Evolutionary conservation across 2,113 vertebrate species (phyloP).

Genomic region (Neotoma lepida): DNA sequence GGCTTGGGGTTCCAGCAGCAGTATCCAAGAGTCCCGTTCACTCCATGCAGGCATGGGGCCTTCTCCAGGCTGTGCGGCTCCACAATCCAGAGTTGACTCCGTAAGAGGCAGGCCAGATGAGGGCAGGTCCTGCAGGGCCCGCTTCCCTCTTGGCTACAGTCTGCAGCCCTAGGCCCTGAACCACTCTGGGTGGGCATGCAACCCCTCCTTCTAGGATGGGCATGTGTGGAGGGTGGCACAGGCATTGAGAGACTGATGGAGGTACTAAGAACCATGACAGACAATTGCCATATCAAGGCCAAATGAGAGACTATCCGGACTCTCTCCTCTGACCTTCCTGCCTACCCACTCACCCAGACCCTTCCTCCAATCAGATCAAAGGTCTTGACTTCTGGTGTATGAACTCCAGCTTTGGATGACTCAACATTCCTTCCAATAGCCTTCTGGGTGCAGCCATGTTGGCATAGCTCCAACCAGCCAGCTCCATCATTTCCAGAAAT

Average conservation of each 20-base stretch:
- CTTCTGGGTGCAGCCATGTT: neutral
- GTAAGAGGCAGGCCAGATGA: accelerated
- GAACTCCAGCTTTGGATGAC: neutral
- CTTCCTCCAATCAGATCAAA: neutral
- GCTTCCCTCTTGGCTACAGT: neutral
- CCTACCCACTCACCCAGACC: neutral
- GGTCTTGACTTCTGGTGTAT: too few relatives aligned
- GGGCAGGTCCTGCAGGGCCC: too few relatives aligned
- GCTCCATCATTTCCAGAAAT: accelerated
- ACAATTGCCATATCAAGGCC: neutral
- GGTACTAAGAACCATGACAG: neutral
- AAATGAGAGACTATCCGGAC: accelerated
- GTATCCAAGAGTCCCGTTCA: neutral
- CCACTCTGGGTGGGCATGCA: accelerated
- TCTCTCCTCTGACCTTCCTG: neutral
- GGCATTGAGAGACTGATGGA: neutral
- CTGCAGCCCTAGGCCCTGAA: neutral
- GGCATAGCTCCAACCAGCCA: accelerated
- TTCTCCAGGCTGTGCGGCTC: neutral
- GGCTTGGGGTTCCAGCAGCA: neutral
- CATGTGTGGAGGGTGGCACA: accelerated
- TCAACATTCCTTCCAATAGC: neutral
- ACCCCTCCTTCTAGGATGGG: neutral
- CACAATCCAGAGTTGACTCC: neutral
- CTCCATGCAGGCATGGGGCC: too few relatives aligned